Base-by-base conservation (phyloP, 1,140 invertebrate genomes). In the Drosophila leontia region DNA sequence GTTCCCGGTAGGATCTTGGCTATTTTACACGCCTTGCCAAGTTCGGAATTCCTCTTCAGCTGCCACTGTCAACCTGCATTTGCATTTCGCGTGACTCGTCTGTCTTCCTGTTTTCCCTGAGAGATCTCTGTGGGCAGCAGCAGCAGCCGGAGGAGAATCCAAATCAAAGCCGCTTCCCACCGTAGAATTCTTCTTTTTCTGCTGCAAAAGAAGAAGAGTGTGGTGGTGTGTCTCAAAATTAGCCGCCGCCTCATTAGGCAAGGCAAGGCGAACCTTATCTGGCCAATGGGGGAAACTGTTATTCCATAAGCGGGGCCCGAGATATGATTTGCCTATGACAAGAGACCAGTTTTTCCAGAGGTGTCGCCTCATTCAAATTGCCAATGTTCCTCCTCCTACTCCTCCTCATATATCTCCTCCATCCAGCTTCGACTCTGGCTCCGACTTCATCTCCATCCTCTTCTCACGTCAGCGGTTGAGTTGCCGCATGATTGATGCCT, bases 401-500 rank as follows among this genome's bases (percentile, higher is more conserved):
- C 34, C n/a, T 26, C 19, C n/a, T 26, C 19, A 17, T 17, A 17
- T 35, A 13, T 35, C 34, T 19, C 3, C 51, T 19, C 6, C 9
- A 9, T 13, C n/a, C 7, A 9, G 12, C 51, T 37, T 5, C 51
- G n/a, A 13, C 51, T 35, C n/a, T 1, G 29, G 12, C 50, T 56
- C 1, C 13, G 13, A 13, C 29, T 23, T 4, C 48, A 11, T 19
- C 58, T 17, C 41, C 48, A 34, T 42, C 37, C 37, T 41, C 63
- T 70, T 41, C 45, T 45, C 57, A 78, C 65, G 62, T 76, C 83
- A 88, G 76, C 84, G 65, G 72, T 78, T 88, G 75, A 79, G 67
- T 79, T 90, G 85, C 85, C 68, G 85, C 85, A 90, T 90, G 85
- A 90, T 90, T 90, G 85, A 90, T 90, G 85, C 85, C 85, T 85